Evolutionary conservation across 2,888 invertebrate genomes (phyloP), one percentile per base, ranked within the genome.

Genomic region (Ypsolopha scabrella): DNA sequence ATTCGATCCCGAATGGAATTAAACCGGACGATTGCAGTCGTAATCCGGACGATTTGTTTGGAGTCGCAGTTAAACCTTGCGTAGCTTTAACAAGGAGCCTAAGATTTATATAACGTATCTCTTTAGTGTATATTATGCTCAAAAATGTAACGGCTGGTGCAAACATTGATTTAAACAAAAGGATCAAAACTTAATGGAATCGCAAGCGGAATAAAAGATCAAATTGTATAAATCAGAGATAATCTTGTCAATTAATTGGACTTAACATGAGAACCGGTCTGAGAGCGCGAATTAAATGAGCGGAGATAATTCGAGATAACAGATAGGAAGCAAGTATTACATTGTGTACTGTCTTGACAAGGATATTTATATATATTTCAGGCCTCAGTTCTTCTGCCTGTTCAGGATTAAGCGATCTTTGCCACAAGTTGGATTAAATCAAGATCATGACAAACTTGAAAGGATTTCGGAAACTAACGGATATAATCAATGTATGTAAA

Each of bases 241-340:
- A 86, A 85, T 83, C 85, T 80, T 76, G 80, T 82, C 85, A 83
- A 86, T 86, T 85, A 85, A 85, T 86, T 77, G 81, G 85, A 80
- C 70, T 85, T 83, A 82, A 71, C 73, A 80, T 75, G 74, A 73
- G 71, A 81, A 80, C 80, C 78, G 80, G 81, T 80, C 44, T 68
- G 66, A 63, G 66, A 51, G 66, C 81, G 80, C 75, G 70, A 68
- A 72, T 70, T 67, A 70, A 52, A 50, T 46, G 50, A 50, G 39
- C 50, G 34, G 50, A 46, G 34, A n/a, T 52, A 52, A 52, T 46
- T 46, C 50, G 45, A 36, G 36, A 52, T 46, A 45, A 43, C 52
- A 24, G 63, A 67, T 64, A 70, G 68, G 63, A 70, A 65, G 63
- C 68, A 58, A 62, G 63, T 61, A 60, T 60, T 4, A 43, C 10